Evolutionary conservation across 2,113 vertebrate species (phyloP).

Genomic region (Corythoichthys intestinalis): DNA sequence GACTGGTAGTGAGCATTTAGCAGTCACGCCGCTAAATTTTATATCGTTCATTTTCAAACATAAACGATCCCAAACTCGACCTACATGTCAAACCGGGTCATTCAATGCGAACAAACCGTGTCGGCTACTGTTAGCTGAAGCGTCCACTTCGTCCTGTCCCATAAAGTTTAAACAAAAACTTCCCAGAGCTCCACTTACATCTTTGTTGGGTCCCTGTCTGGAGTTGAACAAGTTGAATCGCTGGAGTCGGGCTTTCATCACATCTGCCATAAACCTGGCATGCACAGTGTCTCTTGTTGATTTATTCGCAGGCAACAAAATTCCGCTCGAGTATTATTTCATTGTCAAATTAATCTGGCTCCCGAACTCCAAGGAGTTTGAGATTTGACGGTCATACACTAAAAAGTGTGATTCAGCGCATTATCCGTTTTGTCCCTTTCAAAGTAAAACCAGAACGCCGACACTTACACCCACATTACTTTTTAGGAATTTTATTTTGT

Average conservation of each 20-base stretch:
- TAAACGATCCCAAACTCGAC: neutral
- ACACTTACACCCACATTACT: too few relatives aligned
- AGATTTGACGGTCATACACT: neutral
- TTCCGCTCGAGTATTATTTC: conserved; percentile 23
- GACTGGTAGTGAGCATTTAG: neutral
- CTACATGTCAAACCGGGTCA: neutral
- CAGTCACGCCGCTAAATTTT: neutral
- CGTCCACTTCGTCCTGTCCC: neutral
- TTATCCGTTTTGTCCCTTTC: neutral
- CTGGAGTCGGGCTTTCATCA: conserved; percentile 69
- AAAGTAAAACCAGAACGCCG: conserved; percentile 14
- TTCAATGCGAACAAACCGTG: neutral
- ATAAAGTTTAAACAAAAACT: neutral
- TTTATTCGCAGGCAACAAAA: neutral
- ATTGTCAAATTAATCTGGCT: conserved; percentile 45
- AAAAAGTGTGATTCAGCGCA: rapidly evolving
- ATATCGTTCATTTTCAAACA: neutral
- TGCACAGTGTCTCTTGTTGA: neutral
- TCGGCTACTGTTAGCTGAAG: neutral
- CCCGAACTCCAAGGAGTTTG: conserved; percentile 21
- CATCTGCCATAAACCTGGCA: conserved; percentile 62
- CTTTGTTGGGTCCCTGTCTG: conserved; percentile 49
- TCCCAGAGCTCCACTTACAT: conserved; percentile 58
- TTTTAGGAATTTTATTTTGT: conserved; percentile 40
- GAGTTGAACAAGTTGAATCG: conserved; percentile 60